Evolutionary conservation across 2,113 vertebrate genomes (phyloP).

Genomic region (Bubo scandiacus): DNA sequence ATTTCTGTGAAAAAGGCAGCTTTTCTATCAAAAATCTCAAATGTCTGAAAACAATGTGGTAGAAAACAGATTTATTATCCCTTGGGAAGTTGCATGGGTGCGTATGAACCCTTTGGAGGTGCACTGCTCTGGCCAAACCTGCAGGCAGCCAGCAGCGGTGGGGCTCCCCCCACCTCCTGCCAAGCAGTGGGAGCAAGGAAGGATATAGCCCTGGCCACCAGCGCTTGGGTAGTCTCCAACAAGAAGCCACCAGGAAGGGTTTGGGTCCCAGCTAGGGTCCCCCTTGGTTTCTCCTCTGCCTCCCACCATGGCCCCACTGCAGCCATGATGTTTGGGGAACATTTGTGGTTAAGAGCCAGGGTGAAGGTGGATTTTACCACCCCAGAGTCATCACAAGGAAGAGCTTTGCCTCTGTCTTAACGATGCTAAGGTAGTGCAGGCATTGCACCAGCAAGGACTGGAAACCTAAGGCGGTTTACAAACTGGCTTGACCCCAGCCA

Average conservation of each 20-base stretch:
- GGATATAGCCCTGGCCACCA: not conserved
- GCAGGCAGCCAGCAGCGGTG: accelerated
- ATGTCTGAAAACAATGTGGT: not conserved
- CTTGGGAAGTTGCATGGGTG: accelerated
- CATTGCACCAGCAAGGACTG: not conserved
- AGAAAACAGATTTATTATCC: not conserved
- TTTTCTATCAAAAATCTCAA: not conserved
- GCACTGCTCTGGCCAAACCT: not conserved
- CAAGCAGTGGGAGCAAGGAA: not conserved
- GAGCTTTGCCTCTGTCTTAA: not conserved
- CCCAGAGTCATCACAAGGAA: accelerated
- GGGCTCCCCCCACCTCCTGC: not conserved
- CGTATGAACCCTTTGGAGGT: not conserved
- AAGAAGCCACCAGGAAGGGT: not conserved
- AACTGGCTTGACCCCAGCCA: not conserved
- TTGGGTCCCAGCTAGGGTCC: not conserved
- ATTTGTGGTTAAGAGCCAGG: not conserved
- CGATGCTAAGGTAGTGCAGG: not conserved
- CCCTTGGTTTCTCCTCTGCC: not conserved
- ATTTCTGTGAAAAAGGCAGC: not conserved
- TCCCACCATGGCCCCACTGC: not conserved
- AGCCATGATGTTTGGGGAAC: not conserved
- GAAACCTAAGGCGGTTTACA: not conserved
- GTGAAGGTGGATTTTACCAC: not conserved
- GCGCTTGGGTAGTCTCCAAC: not conserved